Evolutionary conservation across 2,113 vertebrate genomes (phyloP).

Genomic region (Melospiza georgiana): DNA sequence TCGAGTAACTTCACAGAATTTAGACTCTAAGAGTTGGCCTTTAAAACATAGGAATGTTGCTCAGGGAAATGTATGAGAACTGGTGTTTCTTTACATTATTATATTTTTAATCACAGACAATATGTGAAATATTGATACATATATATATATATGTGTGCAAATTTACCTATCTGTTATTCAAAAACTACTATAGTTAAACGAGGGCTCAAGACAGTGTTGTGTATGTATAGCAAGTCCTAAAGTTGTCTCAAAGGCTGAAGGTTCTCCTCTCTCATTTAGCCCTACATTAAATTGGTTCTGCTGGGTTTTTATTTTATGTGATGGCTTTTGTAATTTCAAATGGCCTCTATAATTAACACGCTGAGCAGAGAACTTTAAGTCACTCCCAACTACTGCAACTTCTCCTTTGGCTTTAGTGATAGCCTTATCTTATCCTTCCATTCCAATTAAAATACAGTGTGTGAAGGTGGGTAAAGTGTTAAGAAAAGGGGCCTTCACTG

Average conservation of each 20-base stretch:
- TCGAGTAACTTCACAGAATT: neutral
- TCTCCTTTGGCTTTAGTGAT: neutral
- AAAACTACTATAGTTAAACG: neutral
- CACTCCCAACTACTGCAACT: neutral
- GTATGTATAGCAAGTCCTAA: neutral
- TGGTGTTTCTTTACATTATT: neutral
- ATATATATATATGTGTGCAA: neutral
- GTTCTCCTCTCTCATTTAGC: neutral
- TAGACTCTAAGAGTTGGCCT: neutral
- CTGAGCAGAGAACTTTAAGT: neutral
- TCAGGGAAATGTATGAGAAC: neutral
- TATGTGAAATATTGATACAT: neutral
- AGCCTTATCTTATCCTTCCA: constrained; percentile 3
- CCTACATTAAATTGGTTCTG: neutral
- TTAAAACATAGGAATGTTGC: neutral
- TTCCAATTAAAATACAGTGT: neutral
- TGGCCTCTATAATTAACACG: neutral
- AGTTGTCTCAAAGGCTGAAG: neutral
- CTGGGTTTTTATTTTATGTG: neutral
- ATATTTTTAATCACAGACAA: neutral
- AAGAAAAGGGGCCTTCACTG: neutral
- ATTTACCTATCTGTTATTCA: neutral
- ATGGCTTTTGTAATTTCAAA: neutral
- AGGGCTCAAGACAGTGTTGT: neutral
- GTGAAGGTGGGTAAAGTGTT: neutral